These are phyloP conservation scores for Chaenodraco wilsoni DNA, from an alignment of 2,797 vertebrate species.

Conservation along the genomic window DNA sequence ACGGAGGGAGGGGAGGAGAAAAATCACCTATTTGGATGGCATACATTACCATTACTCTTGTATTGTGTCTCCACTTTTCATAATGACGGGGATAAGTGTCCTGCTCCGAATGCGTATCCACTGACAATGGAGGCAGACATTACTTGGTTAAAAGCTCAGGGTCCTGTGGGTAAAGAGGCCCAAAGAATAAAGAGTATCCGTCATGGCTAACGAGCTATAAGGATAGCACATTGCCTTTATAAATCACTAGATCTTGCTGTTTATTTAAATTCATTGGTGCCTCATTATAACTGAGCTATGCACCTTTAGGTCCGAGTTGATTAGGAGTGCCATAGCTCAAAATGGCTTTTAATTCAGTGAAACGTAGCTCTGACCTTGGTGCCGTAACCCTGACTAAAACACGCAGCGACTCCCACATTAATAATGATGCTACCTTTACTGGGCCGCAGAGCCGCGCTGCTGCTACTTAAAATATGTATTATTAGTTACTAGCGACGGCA, in stretches of 20 bases:
- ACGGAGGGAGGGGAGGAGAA: constrained; percentile 72
- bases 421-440: constrained; percentile 96
- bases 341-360: constrained; percentile 99
- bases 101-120: constrained; percentile 82
- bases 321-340: constrained; percentile 99
- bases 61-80: constrained; percentile 89
- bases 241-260: constrained; percentile 98
- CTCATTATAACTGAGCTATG: constrained; percentile 99
- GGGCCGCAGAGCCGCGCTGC: constrained; percentile 81
- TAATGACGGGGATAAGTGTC: constrained; percentile 90
- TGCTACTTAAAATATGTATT: constrained; percentile 98
- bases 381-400: constrained; percentile 98
- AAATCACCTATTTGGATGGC: constrained; percentile 87
- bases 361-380: constrained; percentile 98
- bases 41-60: constrained; percentile 87
- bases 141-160: constrained; percentile 90
- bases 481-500: constrained; percentile 95
- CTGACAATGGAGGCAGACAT: constrained; percentile 88
- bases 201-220: constrained; percentile 99
- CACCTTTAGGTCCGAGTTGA: constrained; percentile 99
- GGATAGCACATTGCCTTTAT: constrained; percentile 95
- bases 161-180: constrained; percentile 91
- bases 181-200: constrained; percentile 94
- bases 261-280: constrained; percentile 99
- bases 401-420: constrained; percentile 97